These are phyloP conservation scores for Nothocercus julius DNA, from an alignment of 2,113 vertebrate species.

Conservation along the genomic window DNA sequence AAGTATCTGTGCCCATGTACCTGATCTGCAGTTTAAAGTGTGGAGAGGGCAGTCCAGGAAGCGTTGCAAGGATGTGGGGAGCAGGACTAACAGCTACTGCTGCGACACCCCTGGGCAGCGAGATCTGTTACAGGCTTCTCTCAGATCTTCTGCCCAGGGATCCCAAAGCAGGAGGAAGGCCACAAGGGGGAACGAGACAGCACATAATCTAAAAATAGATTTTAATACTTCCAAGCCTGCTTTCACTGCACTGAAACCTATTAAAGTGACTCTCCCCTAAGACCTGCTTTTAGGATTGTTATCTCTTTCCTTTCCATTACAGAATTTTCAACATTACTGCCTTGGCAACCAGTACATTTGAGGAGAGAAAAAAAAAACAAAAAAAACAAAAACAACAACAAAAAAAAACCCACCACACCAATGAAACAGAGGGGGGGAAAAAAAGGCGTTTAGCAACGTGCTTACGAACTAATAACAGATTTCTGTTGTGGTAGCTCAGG, in stretches of 20 bases:
- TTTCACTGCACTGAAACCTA: background rate
- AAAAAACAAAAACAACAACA: too few species aligned
- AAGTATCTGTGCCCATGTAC: background rate
- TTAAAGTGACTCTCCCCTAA: background rate
- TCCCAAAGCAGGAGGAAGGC: background rate
- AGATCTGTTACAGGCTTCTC: background rate
- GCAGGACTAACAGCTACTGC: background rate
- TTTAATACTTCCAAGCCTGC: background rate
- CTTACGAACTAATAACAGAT: background rate
- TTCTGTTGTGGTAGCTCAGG: background rate
- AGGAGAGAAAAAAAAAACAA: too few species aligned
- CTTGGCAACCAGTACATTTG: background rate
- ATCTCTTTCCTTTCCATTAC: background rate
- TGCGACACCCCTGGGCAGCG: background rate
- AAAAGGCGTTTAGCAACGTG: background rate
- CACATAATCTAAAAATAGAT: background rate
- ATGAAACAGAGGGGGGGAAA: background rate
- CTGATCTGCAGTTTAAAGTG: background rate
- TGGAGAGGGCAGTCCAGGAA: background rate
- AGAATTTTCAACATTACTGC: background rate
- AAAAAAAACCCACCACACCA: background rate
- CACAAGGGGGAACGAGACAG: background rate
- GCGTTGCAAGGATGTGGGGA: background rate
- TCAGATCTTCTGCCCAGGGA: background rate
- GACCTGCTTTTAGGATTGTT: background rate